phyloP scores from a whole-genome alignment of 2,113 vertebrate genomes.

The Triplophysa dalaica region DNA sequence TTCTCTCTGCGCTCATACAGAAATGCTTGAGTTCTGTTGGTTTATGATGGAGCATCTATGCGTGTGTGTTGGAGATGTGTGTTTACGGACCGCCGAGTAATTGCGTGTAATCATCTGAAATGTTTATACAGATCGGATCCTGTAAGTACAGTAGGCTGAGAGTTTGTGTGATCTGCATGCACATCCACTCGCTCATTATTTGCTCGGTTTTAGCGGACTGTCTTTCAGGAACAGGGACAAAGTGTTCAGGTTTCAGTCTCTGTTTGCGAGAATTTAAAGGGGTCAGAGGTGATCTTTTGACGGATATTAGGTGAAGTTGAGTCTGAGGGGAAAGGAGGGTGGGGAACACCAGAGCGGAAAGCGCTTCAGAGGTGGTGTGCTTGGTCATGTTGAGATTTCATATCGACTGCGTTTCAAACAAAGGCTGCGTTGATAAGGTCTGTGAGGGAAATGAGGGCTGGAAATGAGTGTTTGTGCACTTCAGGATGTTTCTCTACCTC shows the following conservation, averaged over 20 bases:
- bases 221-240: background rate
- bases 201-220: conserved; percentile 9
- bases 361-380: background rate
- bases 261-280: conserved; percentile 57
- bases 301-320: conserved; percentile 49
- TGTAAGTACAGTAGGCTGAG: conserved; percentile 56
- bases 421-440: conserved; percentile 69
- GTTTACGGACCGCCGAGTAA: conserved; percentile 57
- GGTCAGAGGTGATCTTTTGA: conserved; percentile 52
- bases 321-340: background rate
- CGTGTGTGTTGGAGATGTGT: conserved; percentile 46
- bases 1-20: conserved; percentile 45
- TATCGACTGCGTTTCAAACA: conserved; percentile 65
- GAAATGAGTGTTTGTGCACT: conserved; percentile 49
- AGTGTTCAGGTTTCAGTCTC: conserved; percentile 61
- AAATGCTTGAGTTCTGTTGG: conserved; percentile 57
- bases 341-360: background rate
- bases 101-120: conserved; percentile 70
- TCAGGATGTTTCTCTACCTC: conserved; percentile 34
- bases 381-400: conserved; percentile 25
- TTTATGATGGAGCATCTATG: conserved; percentile 36
- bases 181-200: background rate
- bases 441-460: conserved; percentile 47
- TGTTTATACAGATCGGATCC: conserved; percentile 69
- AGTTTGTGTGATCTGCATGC: conserved; percentile 40